Evolutionary conservation across 2,113 vertebrate genomes (phyloP), one percentile per base, ranked within the genome.

Genomic region (Ptilorrhoa leucosticta): DNA sequence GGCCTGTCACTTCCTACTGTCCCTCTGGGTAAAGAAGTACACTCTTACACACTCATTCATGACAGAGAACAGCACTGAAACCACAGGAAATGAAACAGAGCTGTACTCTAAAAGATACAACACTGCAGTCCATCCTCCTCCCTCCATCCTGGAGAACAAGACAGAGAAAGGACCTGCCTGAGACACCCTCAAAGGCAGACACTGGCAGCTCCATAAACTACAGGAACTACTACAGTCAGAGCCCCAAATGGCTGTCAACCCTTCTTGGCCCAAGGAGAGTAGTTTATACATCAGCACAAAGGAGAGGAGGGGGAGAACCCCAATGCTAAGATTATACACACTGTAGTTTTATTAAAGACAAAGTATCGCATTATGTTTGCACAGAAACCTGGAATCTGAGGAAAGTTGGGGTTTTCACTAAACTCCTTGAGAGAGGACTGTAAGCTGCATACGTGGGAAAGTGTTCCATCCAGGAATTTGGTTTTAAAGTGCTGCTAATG

Each of bases 341-440:
- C 19, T 56, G 23, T 4, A 83, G 30, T 54, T 96, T 95, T 95
- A 96, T 63, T 95, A 78, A 54, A 85, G 50, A 91, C n/a, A 24
- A 90, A 87, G 40, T 24, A 87, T 37, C 22, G 17, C 31, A 48
- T 42, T 33, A 51, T 58, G 27, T n/a, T 73, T 83, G 30, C 18
- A 84, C 12, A 88, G 48, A 82, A 68, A 84, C 30, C 17, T 53
- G 40, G 69, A 60, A 91, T 26, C 31, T 71, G 58, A 81, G 22
- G 39, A 73, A 69, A 31, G 56, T 4, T 77, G 61, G 17, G 7
- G 40, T 14, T 66, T 64, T 53, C 54, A 63, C 54, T 72, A 53
- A 85, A 79, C 8, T 81, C 66, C 50, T 44, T 5, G 35, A 61
- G 45, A 61, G 39, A 88, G 18, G 33, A 40, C 70, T 61, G 53